Evolutionary conservation across 1,140 invertebrate species (phyloP).

Genomic region (Sesamia nonagrioides): DNA sequence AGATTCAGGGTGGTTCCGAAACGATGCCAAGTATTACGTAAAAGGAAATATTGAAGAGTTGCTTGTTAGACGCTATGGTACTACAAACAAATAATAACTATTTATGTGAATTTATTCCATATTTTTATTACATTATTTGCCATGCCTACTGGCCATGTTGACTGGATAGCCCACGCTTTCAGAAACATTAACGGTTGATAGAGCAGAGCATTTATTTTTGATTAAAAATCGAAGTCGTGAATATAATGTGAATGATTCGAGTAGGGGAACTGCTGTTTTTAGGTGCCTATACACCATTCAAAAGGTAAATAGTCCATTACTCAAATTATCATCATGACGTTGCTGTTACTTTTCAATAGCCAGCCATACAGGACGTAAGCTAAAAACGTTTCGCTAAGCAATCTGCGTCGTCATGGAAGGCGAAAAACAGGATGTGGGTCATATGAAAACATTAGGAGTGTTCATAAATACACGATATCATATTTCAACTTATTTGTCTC

Average conservation of each 20-base stretch:
- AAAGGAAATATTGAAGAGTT: slow-evolving; percentile 68
- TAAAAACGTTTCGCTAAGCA: slow-evolving; percentile 48
- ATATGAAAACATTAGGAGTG: slow-evolving; percentile 23
- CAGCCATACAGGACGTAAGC: slow-evolving; percentile 22
- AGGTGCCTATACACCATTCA: background rate
- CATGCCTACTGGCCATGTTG: background rate
- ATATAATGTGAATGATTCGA: slow-evolving; percentile 2
- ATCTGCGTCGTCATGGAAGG: slow-evolving; percentile 32
- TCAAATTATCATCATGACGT: slow-evolving; percentile 41
- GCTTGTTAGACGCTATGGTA: slow-evolving; percentile 66
- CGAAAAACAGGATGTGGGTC: slow-evolving; percentile 7
- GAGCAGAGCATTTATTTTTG: background rate
- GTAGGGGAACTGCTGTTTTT: background rate
- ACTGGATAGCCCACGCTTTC: background rate
- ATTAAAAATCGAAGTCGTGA: background rate
- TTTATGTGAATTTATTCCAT: background rate
- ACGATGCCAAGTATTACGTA: slow-evolving; percentile 75
- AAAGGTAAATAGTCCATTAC: slow-evolving; percentile 24
- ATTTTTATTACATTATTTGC: background rate
- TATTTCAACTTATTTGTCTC: background rate
- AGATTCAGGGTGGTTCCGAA: slow-evolving; percentile 57
- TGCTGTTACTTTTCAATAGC: slow-evolving; percentile 5
- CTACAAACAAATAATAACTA: slow-evolving; percentile 6
- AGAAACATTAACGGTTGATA: background rate
- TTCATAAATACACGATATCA: background rate